These are phyloP conservation scores for Pentalonia nigronervosa DNA, from an alignment of 1,140 invertebrate genomes.

Conservation along the genomic window DNA sequence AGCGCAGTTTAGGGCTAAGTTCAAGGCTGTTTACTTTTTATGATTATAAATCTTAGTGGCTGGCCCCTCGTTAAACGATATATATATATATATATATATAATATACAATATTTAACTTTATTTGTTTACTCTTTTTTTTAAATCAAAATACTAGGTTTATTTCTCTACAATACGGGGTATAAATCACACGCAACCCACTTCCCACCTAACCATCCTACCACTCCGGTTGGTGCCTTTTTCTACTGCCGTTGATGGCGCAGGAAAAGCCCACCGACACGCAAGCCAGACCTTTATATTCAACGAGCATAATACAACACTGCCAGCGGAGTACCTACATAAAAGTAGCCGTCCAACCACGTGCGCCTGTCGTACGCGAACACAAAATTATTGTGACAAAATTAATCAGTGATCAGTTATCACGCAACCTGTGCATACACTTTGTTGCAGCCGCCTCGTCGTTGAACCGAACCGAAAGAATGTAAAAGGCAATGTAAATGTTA, in stretches of 20 bases:
- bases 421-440: background rate
- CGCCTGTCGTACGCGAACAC: background rate
- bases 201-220: background rate
- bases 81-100: too few relatives aligned
- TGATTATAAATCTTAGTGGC: background rate
- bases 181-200: background rate
- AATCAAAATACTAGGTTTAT: slow-evolving; percentile 13
- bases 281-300: background rate
- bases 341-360: background rate
- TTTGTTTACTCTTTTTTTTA: background rate
- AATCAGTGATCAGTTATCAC: background rate
- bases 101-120: background rate
- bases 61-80: background rate
- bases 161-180: background rate
- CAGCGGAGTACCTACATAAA: background rate
- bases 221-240: background rate
- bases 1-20: background rate
- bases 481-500: background rate
- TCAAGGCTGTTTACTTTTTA: background rate
- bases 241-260: background rate
- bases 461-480: background rate
- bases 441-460: background rate
- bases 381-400: background rate
- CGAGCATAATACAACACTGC: background rate
- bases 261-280: background rate